Percentiles rank a stretch among this genome's conserved stretches.
Conservation (phyloP, 2,113 vertebrate species). For the Apteryx owenii region DNA sequence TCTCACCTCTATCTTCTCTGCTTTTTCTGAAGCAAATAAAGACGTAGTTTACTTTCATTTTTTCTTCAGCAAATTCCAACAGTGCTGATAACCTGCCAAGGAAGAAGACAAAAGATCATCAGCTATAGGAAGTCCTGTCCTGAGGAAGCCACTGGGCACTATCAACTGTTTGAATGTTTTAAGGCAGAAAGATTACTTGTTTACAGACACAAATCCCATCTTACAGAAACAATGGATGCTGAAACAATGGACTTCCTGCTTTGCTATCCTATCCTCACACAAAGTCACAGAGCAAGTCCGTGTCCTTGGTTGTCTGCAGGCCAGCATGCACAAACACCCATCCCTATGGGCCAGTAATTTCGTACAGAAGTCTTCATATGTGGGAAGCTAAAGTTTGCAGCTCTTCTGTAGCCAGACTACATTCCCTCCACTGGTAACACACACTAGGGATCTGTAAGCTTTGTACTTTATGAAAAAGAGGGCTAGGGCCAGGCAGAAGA, state of each 20-base stretch:
- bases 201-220: background rate
- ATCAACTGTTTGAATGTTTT: constrained; percentile 10
- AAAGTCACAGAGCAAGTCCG: background rate
- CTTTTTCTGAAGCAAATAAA: constrained; percentile 96
- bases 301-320: fast-evolving
- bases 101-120: constrained; percentile 17
- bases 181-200: background rate
- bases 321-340: background rate
- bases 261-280: background rate
- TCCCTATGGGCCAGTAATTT: background rate
- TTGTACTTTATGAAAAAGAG: background rate
- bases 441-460: fast-evolving
- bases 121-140: constrained; percentile 43
- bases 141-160: constrained; percentile 30
- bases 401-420: background rate
- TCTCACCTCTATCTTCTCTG: constrained; percentile 94
- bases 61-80: constrained; percentile 95
- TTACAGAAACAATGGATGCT: constrained; percentile 29
- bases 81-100: constrained; percentile 89
- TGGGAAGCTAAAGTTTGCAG: background rate
- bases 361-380: fast-evolving
- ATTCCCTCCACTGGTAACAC: background rate
- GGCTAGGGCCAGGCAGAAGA: background rate
- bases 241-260: constrained; percentile 61
- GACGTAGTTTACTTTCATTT: constrained; percentile 93